phyloP scores from a whole-genome alignment of 2,113 vertebrate genomes.

The Pseudorhombus dupliciocellatus region DNA sequence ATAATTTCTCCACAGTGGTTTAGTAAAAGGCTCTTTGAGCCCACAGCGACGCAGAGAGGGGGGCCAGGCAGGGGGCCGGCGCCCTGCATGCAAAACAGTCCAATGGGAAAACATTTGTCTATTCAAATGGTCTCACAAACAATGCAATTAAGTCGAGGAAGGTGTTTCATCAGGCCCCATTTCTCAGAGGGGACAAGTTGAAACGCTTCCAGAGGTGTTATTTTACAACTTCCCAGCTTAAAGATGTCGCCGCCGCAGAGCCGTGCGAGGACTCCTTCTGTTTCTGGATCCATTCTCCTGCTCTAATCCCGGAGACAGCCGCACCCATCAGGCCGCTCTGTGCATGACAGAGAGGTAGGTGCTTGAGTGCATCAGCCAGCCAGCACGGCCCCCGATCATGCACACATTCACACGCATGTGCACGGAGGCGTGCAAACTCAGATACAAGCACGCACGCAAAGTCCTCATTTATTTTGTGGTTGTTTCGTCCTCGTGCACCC shows the following conservation, averaged over 20 bases:
- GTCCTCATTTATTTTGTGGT: not conserved
- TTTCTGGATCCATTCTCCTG: slow-evolving; percentile 63
- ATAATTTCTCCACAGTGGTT: slow-evolving; percentile 36
- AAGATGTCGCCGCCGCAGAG: not conserved
- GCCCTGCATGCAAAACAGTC: slow-evolving; percentile 78
- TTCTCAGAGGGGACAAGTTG: not conserved
- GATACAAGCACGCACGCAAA: not conserved
- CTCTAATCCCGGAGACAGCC: slow-evolving; percentile 70
- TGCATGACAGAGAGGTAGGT: slow-evolving; percentile 58
- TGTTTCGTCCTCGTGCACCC: slow-evolving; percentile 1
- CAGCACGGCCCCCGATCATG: slow-evolving; percentile 5
- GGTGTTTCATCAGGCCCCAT: slow-evolving; percentile 2
- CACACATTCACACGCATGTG: not conserved
- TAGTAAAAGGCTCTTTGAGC: slow-evolving; percentile 44
- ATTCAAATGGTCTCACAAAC: slow-evolving; percentile 76
- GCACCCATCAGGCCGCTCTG: slow-evolving; percentile 63
- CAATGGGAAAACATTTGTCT: slow-evolving; percentile 79
- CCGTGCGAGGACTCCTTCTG: slow-evolving; percentile 64
- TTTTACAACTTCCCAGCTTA: not conserved
- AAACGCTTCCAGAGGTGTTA: not conserved
- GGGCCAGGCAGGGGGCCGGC: slow-evolving; percentile 54
- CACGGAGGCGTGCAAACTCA: slow-evolving; percentile 2
- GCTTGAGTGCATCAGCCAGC: slow-evolving; percentile 27
- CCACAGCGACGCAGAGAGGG: slow-evolving; percentile 45
- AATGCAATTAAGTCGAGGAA: slow-evolving; percentile 48